Evolutionary conservation across 2,113 vertebrate species (phyloP).

Genomic region (Colaptes auratus): DNA sequence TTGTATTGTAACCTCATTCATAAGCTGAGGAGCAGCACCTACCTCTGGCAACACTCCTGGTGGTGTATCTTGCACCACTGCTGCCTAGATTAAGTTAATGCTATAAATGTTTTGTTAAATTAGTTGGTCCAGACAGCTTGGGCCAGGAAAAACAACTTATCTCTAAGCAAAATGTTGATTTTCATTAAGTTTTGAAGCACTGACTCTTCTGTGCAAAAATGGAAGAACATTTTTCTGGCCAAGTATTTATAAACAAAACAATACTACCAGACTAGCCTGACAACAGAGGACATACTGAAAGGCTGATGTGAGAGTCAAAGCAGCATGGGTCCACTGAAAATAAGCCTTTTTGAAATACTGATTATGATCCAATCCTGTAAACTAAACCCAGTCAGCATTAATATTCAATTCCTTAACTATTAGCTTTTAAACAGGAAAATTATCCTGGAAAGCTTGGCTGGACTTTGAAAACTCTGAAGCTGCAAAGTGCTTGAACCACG

Average conservation of each 20-base stretch:
- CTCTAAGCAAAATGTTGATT: not conserved
- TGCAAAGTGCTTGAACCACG: not conserved
- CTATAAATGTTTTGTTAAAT: not conserved
- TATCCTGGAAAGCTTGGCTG: not conserved
- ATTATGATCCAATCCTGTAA: constrained; percentile 23
- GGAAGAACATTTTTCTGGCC: not conserved
- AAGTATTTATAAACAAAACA: not conserved
- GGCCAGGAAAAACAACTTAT: not conserved
- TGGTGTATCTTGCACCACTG: not conserved
- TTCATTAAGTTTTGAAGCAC: not conserved
- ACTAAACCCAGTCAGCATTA: constrained; percentile 7
- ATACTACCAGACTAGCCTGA: not conserved
- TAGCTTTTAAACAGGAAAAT: not conserved
- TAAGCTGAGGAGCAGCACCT: not conserved
- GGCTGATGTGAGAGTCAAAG: not conserved
- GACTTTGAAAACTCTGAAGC: not conserved
- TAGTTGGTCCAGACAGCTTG: not conserved
- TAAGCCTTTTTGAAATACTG: constrained; percentile 22
- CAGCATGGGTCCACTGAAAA: not conserved
- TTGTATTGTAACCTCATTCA: too few species aligned
- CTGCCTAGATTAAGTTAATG: not conserved
- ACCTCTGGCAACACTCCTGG: not conserved
- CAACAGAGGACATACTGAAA: not conserved
- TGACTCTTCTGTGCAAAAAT: not conserved
- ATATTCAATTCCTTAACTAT: not conserved